These are phyloP conservation scores for Synaphobranchus kaupii DNA, from an alignment of 2,797 vertebrate species.

Conservation along the genomic window DNA sequence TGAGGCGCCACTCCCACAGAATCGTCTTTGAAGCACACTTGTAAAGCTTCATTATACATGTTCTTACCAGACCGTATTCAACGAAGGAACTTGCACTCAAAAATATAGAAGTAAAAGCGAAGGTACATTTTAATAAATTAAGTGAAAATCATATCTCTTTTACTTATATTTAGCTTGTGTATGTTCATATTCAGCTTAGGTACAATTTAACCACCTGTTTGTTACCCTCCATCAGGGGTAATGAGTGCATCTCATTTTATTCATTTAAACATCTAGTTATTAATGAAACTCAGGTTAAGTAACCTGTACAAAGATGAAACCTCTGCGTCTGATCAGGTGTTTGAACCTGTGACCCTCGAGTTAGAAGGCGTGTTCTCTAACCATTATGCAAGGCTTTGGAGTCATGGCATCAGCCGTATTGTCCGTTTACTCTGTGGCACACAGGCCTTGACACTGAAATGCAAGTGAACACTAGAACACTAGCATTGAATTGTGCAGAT, in stretches of 20 bases:
- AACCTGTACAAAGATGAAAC: not conserved
- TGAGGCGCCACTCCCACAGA: not conserved
- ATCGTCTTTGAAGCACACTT: not conserved
- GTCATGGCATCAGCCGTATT: not conserved
- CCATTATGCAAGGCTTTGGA: not conserved
- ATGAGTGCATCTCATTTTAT: not conserved
- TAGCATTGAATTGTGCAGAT: not conserved
- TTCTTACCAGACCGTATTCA: not conserved
- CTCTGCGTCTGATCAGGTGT: not conserved
- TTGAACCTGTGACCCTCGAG: not conserved
- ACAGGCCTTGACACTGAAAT: not conserved
- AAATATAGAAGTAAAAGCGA: not conserved
- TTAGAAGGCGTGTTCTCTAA: not conserved
- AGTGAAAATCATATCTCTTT: not conserved
- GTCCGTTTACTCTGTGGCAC: not conserved
- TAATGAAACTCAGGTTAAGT: not conserved
- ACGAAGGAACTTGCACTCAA: not conserved
- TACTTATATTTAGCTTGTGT: not conserved
- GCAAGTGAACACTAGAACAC: not conserved
- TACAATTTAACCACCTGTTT: not conserved
- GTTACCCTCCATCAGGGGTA: not conserved
- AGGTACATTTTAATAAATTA: not conserved
- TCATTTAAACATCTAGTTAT: not conserved
- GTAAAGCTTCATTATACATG: not conserved
- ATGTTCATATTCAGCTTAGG: not conserved